Evolutionary conservation across 1,140 invertebrate genomes (phyloP), one percentile per base, ranked within the genome.

Genomic region (Drosophila truncata): DNA sequence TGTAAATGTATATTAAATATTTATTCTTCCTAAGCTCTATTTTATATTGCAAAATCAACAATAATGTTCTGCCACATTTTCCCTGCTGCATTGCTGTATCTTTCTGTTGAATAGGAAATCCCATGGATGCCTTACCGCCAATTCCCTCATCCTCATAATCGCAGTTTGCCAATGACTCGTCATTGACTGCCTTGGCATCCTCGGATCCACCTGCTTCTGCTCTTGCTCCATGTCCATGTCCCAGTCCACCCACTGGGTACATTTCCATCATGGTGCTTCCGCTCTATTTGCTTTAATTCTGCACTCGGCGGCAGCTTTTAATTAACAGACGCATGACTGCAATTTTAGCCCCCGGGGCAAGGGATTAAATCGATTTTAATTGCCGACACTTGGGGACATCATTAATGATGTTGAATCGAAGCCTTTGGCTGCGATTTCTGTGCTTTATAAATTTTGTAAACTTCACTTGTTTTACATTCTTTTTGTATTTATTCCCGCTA

Each of bases 111-210:
- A 65, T 27, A 31, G 10, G 13, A 47, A 59, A 25, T 71, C 61
- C 66, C 66, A 5, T 37, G 8, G 35, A 27, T 49, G 18, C 31
- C 84, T 87, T 54, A 87, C 84, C 84, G 77, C 84, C 84, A 80
- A 88, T 90, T 54, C 84, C 84, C 59, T 88, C 84, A 49, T 88
- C 84, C 29, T 87, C 80, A 46, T 57, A 86, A 58, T 86, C 76
- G 35, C 65, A 65, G 33, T 23, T 71, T 29, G 18, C 58, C 37
- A 75, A 59, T 27, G 55, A 67, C 13, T 67, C 63, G 23, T 55
- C 57, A 47, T 13, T 54, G 55, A 35, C 20, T 49, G 55, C 46
- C 11, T 37, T 31, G 27, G 25, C 44, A 58, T 59, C 70, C 52
- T 25, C 33, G 18, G 31, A 10, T 39, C 23, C 18, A 41, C 1